A percentile compares a stretch with the other conserved stretches of the same genome.
phyloP scores from a whole-genome alignment of 1,140 invertebrate species.

The Drosophila lacteicornis region DNA sequence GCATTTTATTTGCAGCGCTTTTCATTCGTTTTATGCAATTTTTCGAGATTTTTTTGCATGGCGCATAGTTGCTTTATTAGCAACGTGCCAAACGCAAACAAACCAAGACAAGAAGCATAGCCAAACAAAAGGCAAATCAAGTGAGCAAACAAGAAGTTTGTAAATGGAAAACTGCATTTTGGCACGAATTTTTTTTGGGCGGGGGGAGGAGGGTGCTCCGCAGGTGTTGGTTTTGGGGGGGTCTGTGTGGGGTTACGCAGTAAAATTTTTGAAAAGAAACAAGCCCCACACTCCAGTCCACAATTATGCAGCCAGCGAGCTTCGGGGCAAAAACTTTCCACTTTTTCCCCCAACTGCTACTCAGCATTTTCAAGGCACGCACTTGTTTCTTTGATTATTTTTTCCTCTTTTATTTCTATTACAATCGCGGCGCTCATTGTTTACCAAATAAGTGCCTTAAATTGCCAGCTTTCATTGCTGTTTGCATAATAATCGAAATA shows the following conservation, averaged over 20 bases:
- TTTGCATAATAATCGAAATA: slow-evolving; percentile 54
- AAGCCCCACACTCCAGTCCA: slow-evolving; percentile 13
- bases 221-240: neutral
- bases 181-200: slow-evolving; percentile 53
- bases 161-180: slow-evolving; percentile 67
- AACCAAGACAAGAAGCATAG: slow-evolving; percentile 22
- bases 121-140: slow-evolving; percentile 51
- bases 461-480: slow-evolving; percentile 41
- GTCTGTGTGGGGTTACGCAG: slow-evolving; percentile 51
- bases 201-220: neutral
- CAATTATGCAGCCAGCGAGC: slow-evolving; percentile 67
- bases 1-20: slow-evolving; percentile 53
- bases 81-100: slow-evolving; percentile 48
- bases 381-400: slow-evolving; percentile 47
- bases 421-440: slow-evolving; percentile 44
- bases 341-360: slow-evolving; percentile 49
- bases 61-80: slow-evolving; percentile 48
- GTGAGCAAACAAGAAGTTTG: slow-evolving; percentile 53
- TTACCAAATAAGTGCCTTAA: slow-evolving; percentile 45
- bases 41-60: slow-evolving; percentile 9
- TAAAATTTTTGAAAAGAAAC: slow-evolving; percentile 39
- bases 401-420: slow-evolving; percentile 8
- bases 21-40: slow-evolving; percentile 34
- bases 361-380: slow-evolving; percentile 67
- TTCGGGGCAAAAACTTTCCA: slow-evolving; percentile 60